phyloP scores from a whole-genome alignment of 2,797 vertebrate genomes.

The Malurus splendens region DNA sequence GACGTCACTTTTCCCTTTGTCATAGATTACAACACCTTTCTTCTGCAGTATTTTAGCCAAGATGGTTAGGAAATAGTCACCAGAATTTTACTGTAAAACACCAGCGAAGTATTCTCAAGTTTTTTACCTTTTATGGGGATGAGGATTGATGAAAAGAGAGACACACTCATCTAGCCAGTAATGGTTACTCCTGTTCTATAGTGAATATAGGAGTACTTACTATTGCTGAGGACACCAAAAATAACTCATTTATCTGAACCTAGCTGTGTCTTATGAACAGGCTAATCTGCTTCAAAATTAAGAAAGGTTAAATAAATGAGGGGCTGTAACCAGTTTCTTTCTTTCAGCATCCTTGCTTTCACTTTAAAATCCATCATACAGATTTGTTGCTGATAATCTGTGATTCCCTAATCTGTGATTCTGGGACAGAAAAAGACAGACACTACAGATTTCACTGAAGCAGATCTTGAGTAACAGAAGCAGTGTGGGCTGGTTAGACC shows the following conservation, averaged over 20 bases:
- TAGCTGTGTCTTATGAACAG: rapidly evolving
- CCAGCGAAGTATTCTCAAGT: not conserved
- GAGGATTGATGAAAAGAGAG: not conserved
- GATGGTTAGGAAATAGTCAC: not conserved
- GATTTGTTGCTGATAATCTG: not conserved
- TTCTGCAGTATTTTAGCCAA: not conserved
- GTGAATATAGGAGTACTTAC: not conserved
- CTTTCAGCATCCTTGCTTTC: not conserved
- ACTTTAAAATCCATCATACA: not conserved
- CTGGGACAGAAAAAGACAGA: not conserved
- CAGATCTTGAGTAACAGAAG: not conserved
- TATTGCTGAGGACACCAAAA: not conserved
- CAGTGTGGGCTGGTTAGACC: not conserved
- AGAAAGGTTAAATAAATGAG: not conserved
- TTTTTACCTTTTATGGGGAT: not conserved
- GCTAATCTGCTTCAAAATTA: not conserved
- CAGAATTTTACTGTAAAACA: not conserved
- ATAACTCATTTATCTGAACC: not conserved
- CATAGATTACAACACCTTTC: not conserved
- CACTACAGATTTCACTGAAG: not conserved
- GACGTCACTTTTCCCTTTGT: not conserved
- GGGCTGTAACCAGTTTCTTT: not conserved
- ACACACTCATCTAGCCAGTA: not conserved
- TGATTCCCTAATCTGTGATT: not conserved
- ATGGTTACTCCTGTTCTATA: not conserved